A percentile compares a stretch with the other conserved stretches of the same genome.
phyloP scores from a whole-genome alignment of 2,888 invertebrate species.

The Sinotaia quadrata region DNA sequence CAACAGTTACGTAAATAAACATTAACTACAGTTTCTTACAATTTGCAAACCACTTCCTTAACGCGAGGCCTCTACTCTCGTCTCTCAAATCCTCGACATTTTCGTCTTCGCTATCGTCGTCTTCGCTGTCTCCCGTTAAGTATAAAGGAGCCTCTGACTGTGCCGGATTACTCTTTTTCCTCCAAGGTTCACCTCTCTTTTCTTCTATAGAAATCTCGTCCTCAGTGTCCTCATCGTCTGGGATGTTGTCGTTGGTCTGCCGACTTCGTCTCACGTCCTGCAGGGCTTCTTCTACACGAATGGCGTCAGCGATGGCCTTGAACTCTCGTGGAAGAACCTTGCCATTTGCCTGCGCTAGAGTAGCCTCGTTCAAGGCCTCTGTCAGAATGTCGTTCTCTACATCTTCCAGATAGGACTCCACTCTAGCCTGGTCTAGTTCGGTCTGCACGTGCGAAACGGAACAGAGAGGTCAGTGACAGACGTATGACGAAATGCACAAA shows the following conservation, averaged over 20 bases:
- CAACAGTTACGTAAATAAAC: too few relatives aligned
- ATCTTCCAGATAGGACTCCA: slow-evolving; percentile 45
- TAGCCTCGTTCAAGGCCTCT: slow-evolving; percentile 55
- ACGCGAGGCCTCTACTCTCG: neutral
- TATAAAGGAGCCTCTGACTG: slow-evolving; percentile 21
- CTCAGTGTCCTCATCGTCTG: neutral
- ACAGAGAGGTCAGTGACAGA: too few relatives aligned
- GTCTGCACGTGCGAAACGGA: too few relatives aligned
- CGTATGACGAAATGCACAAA: too few relatives aligned
- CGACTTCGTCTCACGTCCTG: slow-evolving; percentile 29
- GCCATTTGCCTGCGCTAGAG: slow-evolving; percentile 50
- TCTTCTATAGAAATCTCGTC: neutral
- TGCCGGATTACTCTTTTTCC: neutral
- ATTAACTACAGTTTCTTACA: too few relatives aligned
- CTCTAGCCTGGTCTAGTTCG: slow-evolving; percentile 26
- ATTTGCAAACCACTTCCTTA: slow-evolving; percentile 10
- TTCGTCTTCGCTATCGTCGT: slow-evolving; percentile 8
- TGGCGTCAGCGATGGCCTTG: slow-evolving; percentile 36
- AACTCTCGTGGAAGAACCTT: slow-evolving; percentile 38
- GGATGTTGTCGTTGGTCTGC: neutral
- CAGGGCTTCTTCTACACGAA: slow-evolving; percentile 39
- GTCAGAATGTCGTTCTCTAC: slow-evolving; percentile 60
- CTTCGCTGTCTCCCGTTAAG: slow-evolving; percentile 15
- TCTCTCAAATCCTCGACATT: slow-evolving; percentile 1
- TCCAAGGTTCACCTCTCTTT: slow-evolving; percentile 24